Percentiles rank a stretch among this genome's conserved stretches.
Evolutionary conservation across 2,113 vertebrate species (phyloP).

Genomic region (Acrocephalus kingi): DNA sequence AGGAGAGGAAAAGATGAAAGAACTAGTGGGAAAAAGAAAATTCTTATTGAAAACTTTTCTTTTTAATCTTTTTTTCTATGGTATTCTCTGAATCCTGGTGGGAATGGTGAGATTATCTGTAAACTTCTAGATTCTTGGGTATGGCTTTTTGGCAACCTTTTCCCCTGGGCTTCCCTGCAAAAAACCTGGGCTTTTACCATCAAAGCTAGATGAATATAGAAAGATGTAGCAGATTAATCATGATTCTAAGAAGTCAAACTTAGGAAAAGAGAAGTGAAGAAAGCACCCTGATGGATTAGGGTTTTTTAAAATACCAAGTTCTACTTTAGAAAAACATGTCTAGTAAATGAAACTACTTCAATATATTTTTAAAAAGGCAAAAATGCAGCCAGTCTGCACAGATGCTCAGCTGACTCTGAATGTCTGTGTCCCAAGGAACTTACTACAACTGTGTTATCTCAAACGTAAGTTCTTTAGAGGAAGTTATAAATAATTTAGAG

Average conservation of each 20-base stretch:
- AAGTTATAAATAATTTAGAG: neutral
- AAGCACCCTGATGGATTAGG: neutral
- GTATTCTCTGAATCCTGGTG: neutral
- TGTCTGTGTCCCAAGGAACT: neutral
- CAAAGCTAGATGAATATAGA: neutral
- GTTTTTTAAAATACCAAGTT: neutral
- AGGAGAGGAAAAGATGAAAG: neutral
- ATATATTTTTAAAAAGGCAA: neutral
- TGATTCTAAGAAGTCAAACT: neutral
- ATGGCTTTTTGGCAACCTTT: neutral
- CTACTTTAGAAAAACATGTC: neutral
- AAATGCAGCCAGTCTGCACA: neutral
- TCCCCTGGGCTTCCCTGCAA: neutral
- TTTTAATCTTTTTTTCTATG: accelerated
- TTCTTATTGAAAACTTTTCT: neutral
- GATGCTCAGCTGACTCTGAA: neutral
- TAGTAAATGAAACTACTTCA: neutral
- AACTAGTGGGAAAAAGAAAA: neutral
- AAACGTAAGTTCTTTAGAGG: neutral
- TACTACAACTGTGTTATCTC: neutral
- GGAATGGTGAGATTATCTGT: neutral
- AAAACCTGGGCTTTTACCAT: neutral
- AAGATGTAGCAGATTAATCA: neutral
- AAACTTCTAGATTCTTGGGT: neutral
- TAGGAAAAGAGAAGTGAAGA: neutral